Base-by-base conservation (phyloP, 2,797 vertebrate species). In the Xenopus petersii region DNA sequence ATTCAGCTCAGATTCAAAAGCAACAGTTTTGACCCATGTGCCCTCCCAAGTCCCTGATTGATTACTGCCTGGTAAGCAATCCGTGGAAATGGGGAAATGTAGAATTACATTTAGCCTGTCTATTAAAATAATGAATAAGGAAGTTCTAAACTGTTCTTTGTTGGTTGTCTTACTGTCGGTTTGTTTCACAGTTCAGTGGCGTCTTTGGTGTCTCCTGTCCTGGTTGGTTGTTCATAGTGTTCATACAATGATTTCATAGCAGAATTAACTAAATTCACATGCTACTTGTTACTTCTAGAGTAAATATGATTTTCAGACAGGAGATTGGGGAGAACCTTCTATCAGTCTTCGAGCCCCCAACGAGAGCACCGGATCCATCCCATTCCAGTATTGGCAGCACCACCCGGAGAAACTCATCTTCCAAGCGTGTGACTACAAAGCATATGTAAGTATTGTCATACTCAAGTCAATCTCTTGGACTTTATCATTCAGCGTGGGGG, bases 331-430 rank as follows among this genome's bases (percentile, higher is more conserved):
- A 80, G 98, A 99, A 83, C 98, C 98, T 74, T 93, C 92, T 21
- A 99, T 99, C 86, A 98, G 96, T 64, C 91, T 99, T 84, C 90
- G 98, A 80, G 97, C 96, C 42, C 97, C 98, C 55, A 98, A 98
- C 30, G 98, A 99, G 91, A 96, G 96, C 67, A 99, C 98, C 5
- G 96, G 97, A 63, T 99, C 98, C 66, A 99, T 97, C 0, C 98
- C 98, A 4, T 96, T 99, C 74, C 98, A 99, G 68, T 99, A 99
- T 72, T 99, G 98, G 98, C 98, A 99, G 74, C 98, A 99, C 82
- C 98, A 99, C 81, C 98, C 97, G 0, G 98, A 99, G 84, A 99
- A 98, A 82, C 97, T 99, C 88, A 99, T 99, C 90, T 99, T 99
- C 88, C 97, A 98, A 86, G 98, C 98, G 0, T 99, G 98, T 7